Evolutionary conservation across 1,140 invertebrate species (phyloP).

Genomic region (Choristoneura fumiferana): DNA sequence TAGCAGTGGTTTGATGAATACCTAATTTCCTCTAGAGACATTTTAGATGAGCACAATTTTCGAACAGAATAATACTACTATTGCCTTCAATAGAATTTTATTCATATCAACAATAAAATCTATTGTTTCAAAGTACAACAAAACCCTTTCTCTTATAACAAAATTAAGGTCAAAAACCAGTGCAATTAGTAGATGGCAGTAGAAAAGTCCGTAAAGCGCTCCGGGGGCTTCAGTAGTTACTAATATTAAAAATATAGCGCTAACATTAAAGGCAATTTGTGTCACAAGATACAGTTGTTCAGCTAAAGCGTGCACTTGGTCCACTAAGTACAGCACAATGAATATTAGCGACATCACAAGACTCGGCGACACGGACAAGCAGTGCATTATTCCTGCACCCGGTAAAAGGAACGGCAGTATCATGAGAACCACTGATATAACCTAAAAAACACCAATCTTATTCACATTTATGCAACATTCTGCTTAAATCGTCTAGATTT

Average conservation of each 20-base stretch:
- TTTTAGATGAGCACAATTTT: too few species aligned
- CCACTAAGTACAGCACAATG: constrained; percentile 62
- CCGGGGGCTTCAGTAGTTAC: constrained; percentile 25
- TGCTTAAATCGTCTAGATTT: background rate
- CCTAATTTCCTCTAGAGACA: too few species aligned
- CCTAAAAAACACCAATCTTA: constrained; percentile 55
- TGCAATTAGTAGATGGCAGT: constrained; percentile 55
- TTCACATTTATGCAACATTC: background rate
- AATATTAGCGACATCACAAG: constrained; percentile 61
- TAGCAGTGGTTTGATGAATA: too few species aligned
- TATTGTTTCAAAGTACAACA: too few species aligned
- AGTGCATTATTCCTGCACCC: constrained; percentile 49
- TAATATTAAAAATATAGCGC: constrained; percentile 37
- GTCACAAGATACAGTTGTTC: constrained; percentile 57
- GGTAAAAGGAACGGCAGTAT: constrained; percentile 53
- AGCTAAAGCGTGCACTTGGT: constrained; percentile 62
- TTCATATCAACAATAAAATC: constrained; percentile 1
- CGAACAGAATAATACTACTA: constrained; percentile 35
- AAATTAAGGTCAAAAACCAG: constrained; percentile 58
- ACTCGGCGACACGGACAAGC: constrained; percentile 57
- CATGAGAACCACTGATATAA: constrained; percentile 64
- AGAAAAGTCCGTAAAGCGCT: constrained; percentile 54
- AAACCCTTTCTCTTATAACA: constrained; percentile 55
- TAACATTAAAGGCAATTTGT: constrained; percentile 45
- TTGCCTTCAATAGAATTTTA: constrained; percentile 35